These are phyloP conservation scores for Lordiphosa andalusiaca DNA, from an alignment of 2,888 invertebrate genomes.

Conservation along the genomic window DNA sequence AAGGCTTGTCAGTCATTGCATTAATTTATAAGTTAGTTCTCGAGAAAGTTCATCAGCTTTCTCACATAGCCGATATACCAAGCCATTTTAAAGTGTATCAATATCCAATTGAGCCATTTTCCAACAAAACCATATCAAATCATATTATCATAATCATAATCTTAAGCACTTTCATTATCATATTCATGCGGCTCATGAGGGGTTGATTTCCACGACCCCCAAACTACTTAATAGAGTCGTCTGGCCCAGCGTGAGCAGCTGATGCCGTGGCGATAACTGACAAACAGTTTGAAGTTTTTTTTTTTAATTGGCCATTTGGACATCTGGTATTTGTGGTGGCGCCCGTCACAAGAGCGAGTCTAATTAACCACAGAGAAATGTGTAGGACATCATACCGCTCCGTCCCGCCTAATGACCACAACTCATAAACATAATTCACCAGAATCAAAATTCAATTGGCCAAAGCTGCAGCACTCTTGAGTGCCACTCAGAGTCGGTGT, in stretches of 20 bases:
- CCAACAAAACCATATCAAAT: slow-evolving; percentile 14
- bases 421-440: slow-evolving; percentile 56
- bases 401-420: slow-evolving; percentile 23
- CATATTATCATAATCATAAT: slow-evolving; percentile 36
- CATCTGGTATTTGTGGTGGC: slow-evolving; percentile 10
- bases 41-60: too few species aligned
- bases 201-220: slow-evolving; percentile 27
- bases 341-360: slow-evolving; percentile 30
- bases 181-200: slow-evolving; percentile 17
- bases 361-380: slow-evolving; percentile 40
- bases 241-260: slow-evolving; percentile 51
- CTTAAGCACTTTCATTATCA: slow-evolving; percentile 28
- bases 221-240: slow-evolving; percentile 53
- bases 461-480: slow-evolving; percentile 36
- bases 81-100: background rate
- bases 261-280: slow-evolving; percentile 54
- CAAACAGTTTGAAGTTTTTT: slow-evolving; percentile 38
- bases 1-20: too few species aligned
- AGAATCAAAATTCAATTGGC: slow-evolving; percentile 66
- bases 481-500: slow-evolving; percentile 15
- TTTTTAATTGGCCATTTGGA: slow-evolving; percentile 49
- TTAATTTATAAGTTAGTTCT: too few species aligned
- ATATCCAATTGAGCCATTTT: slow-evolving; percentile 47
- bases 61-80: background rate
- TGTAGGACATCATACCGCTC: slow-evolving; percentile 38